Evolutionary conservation across 2,888 invertebrate species (phyloP), one percentile per base, ranked within the genome.

Genomic region (Beris morrisii): DNA sequence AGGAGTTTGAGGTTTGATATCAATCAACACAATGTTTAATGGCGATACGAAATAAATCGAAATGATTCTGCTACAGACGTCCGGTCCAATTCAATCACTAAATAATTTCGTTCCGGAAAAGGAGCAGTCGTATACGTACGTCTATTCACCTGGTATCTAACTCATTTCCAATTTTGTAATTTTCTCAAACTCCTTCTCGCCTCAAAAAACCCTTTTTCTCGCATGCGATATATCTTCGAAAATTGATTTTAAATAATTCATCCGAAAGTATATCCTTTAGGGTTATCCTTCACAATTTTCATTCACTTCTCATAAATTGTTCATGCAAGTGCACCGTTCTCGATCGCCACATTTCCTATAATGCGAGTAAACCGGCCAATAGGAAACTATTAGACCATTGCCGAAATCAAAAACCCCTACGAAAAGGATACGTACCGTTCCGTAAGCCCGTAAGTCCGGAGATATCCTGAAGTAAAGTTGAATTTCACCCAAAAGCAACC

Each of bases 211-310:
- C 38, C 38, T 38, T 38, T 22, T 38, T 38, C 38, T 38, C 7
- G 9, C 38, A 38, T 9, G 3, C 38, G 38, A 38, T 38, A 38
- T 38, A 38, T 38, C 38, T 38, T 38, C 38, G 38, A 38, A 38
- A 64, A 64, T 64, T 64, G 54, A 44, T 54, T 64, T 64, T 64
- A 43, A 53, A 64, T 64, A 64, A 54, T 64, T 64, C 52, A 64
- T 64, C 13, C 15, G 53, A 38, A 63, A 53, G 38, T 22, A 22
- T 54, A 64, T 45, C 52, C 54, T 52, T 52, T 15, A 38, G 52
- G 38, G 45, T 22, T 54, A 64, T 54, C 45, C 63, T 52, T 63
- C 53, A 44, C 53, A 64, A 54, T 64, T 54, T 64, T 64, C 31
- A 13, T 43, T 30, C 45, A 53, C 53, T 13, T 48, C 53, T 45